phyloP scores from a whole-genome alignment of 2,113 vertebrate genomes.

The Chamaea fasciata region DNA sequence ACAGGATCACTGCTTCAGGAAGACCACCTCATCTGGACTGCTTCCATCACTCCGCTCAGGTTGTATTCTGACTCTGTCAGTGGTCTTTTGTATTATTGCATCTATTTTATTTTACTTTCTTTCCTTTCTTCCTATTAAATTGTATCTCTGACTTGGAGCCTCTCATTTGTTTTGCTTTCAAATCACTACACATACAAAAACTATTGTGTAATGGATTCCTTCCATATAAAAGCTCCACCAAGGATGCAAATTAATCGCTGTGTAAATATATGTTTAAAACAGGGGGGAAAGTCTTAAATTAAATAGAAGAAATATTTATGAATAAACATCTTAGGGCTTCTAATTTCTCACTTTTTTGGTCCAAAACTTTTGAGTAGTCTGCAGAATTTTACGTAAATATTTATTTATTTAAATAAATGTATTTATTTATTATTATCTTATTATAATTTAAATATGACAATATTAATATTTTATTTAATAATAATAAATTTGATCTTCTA shows the following conservation, averaged over 20 bases:
- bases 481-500: too few relatives aligned
- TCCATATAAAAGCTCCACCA: background rate
- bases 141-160: too few relatives aligned
- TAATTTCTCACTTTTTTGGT: slow-evolving; percentile 57
- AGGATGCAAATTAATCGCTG: slow-evolving; percentile 13
- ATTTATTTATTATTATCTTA: background rate
- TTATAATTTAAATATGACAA: too few relatives aligned
- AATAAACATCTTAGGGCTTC: slow-evolving; percentile 45
- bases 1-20: too few relatives aligned
- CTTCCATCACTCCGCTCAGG: too few relatives aligned
- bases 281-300: background rate
- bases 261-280: background rate
- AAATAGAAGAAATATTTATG: slow-evolving; percentile 44
- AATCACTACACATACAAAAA: background rate
- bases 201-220: background rate
- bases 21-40: too few relatives aligned
- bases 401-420: slow-evolving; percentile 34
- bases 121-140: too few relatives aligned
- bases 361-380: slow-evolving; percentile 17
- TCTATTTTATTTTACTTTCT: too few relatives aligned
- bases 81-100: too few relatives aligned
- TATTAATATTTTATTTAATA: too few relatives aligned
- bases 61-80: too few relatives aligned
- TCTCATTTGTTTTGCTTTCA: too few relatives aligned
- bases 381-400: slow-evolving; percentile 15